Base-by-base conservation (phyloP, 2,797 vertebrate species). In the Enteromius treurensis region DNA sequence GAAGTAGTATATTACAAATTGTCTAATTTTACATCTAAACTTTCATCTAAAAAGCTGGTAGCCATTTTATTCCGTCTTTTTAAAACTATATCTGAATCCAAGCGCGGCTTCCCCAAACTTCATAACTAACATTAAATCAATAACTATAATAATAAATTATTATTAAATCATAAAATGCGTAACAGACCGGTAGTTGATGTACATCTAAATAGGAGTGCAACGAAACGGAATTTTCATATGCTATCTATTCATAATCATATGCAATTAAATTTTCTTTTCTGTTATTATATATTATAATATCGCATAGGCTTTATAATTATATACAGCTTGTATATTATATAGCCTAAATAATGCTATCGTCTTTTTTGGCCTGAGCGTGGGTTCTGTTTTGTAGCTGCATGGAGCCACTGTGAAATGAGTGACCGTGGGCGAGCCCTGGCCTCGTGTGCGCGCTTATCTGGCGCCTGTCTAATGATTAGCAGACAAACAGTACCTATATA, bases 381-480 rank as follows among this genome's bases (percentile, higher is more conserved):
- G 34, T 68, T 71, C 23, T 68, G 17, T 65, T 51, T 67, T 76
- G 45, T 37, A 65, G 29, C 32, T 17, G 55, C 55, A 49, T 49
- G 58, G 55, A 45, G 47, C 70, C 29, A 53, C 21, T 86, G 84
- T 84, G 80, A 80, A 86, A 84, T 49, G n/a, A 74, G 76, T 81
- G 60, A 55, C 77, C 65, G 53, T 55, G 70, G 78, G 67, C 81
- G 79, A 51, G 51, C 68, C 60, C 45, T 42, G 51, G 26, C 49
- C 34, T 68, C 65, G 55, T 68, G 89, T 90, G 90, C 90, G 87
- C 82, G 91, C 92, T 93, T 94, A 94, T 94, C 93, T 93, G n/a
- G 77, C 77, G 82, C 68, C 85, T 88, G 85, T 88, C 84, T 89
- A 89, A 90, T 90, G 89, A 90, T 90, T 86, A 84, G 87, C 85